Conservation (phyloP, 1,140 invertebrate genomes). For the Brachystomella parvula region DNA sequence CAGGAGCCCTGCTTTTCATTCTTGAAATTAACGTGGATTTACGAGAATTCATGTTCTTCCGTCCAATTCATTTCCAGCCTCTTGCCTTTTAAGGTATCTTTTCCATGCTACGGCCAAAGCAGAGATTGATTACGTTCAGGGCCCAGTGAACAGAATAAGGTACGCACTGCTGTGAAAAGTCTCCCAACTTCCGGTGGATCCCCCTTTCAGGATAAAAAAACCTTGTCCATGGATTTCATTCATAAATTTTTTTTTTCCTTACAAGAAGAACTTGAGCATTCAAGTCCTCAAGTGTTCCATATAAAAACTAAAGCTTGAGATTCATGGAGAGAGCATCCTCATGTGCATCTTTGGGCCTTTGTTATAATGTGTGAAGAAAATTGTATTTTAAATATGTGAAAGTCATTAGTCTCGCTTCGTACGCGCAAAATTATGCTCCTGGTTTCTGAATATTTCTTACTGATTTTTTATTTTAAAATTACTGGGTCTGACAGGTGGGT, state of each 20-base stretch:
- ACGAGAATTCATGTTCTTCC: no score
- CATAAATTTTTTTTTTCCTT: not conserved
- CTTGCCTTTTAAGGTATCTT: not conserved
- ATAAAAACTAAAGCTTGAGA: not conserved
- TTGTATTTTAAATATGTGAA: constrained; percentile 11
- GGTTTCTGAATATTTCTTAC: not conserved
- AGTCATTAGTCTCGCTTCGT: constrained; percentile 11
- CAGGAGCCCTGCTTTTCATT: no score
- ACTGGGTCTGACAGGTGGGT: not conserved
- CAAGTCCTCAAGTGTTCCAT: not conserved
- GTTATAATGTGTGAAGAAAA: not conserved
- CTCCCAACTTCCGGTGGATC: constrained; percentile 10
- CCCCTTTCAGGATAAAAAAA: not conserved
- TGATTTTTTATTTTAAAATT: not conserved
- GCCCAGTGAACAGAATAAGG: not conserved
- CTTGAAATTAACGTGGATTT: no score
- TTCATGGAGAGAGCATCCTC: not conserved
- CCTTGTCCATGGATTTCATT: not conserved
- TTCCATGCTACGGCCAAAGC: not conserved
- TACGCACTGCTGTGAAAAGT: not conserved
- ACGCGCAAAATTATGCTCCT: not conserved
- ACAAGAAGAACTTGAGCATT: not conserved
- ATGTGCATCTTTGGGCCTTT: not conserved
- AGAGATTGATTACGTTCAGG: not conserved
- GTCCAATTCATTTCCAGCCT: not conserved